Base-by-base conservation (phyloP, 2,888 invertebrate species). In the Gryllus longicercus region DNA sequence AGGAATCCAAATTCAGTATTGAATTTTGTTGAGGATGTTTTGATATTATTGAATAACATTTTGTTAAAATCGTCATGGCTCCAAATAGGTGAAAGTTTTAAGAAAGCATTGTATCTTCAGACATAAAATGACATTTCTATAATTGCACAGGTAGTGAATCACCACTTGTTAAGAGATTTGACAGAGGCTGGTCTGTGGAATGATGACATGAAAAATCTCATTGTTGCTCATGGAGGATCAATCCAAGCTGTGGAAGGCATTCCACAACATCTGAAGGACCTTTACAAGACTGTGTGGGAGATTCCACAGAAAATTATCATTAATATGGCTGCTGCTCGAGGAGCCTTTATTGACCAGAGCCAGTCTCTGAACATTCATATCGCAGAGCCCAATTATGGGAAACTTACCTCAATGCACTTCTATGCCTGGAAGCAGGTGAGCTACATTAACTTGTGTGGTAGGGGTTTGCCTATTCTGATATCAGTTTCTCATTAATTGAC, bases 241-340 rank as follows among this genome's bases (percentile, higher is more conserved):
- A 92, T 99, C 83, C 98, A 92, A 87, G 91, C 90, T 82, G 95
- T 98, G 83, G 93, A 93, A 38, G 88, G 88, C 23, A 96, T 99
- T 84, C 97, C 98, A 0, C 91, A 93, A 83, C 91, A 96, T 82
- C 89, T 98, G 77, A 94, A 96, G 85, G 91, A 91, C 1, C 90
- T 98, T 18, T 98, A 98, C 87, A 97, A 97, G 88, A 98, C 98
- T 0, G 97, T 97, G 2, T 98, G 98, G 98, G 98, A 99, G 88
- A 94, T 98, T 83, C 93, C 97, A 2, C 97, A 99, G 83, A 97
- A 96, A 87, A 92, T 92, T 0, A 92, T 98, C 11, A 91, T 99
- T 49, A 93, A 97, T 87, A 98, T 99, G 98, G 98, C 99, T 16
- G 98, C 98, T 0, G 99, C 98, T 87, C 91, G 99, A 83, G 99